Percentiles rank a stretch among this genome's conserved stretches.
phyloP scores from a whole-genome alignment of 2,797 vertebrate genomes.

The Tachyglossus aculeatus region DNA sequence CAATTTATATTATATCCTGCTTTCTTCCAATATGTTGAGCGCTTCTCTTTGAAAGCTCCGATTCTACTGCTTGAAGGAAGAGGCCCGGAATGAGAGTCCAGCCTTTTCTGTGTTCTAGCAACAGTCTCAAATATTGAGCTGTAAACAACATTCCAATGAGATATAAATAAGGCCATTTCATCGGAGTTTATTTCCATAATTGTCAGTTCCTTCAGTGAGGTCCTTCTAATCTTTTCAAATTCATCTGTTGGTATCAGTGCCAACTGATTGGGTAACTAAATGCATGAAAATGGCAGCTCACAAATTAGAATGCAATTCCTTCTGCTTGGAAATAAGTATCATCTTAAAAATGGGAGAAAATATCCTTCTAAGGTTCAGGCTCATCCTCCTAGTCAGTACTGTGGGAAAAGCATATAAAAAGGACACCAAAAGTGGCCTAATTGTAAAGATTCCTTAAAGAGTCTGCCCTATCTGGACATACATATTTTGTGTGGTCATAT shows the following conservation, averaged over 20 bases:
- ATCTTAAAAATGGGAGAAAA: too few relatives aligned
- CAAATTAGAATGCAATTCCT: not conserved
- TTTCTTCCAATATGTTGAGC: not conserved
- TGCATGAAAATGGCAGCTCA: not conserved
- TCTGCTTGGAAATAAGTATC: not conserved
- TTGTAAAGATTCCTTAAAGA: too few relatives aligned
- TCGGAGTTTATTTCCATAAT: slow-evolving; percentile 30
- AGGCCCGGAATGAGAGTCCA: not conserved
- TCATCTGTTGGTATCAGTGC: slow-evolving; percentile 10
- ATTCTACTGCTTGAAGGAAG: not conserved
- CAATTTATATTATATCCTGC: not conserved
- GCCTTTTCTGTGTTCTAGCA: slow-evolving; percentile 1
- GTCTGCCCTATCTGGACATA: too few relatives aligned
- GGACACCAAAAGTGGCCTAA: too few relatives aligned
- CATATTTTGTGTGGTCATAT: too few relatives aligned
- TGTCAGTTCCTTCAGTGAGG: slow-evolving; percentile 9
- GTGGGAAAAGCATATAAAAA: too few relatives aligned
- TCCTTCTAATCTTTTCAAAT: slow-evolving; percentile 5
- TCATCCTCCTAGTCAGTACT: too few relatives aligned
- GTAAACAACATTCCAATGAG: not conserved
- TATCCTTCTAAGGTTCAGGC: too few relatives aligned
- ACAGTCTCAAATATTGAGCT: not conserved
- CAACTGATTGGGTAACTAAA: not conserved
- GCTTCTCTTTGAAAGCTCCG: not conserved
- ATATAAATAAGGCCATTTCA: slow-evolving; percentile 20